Conservation (phyloP, 2,113 vertebrate species). For the Anoura caudifer region DNA sequence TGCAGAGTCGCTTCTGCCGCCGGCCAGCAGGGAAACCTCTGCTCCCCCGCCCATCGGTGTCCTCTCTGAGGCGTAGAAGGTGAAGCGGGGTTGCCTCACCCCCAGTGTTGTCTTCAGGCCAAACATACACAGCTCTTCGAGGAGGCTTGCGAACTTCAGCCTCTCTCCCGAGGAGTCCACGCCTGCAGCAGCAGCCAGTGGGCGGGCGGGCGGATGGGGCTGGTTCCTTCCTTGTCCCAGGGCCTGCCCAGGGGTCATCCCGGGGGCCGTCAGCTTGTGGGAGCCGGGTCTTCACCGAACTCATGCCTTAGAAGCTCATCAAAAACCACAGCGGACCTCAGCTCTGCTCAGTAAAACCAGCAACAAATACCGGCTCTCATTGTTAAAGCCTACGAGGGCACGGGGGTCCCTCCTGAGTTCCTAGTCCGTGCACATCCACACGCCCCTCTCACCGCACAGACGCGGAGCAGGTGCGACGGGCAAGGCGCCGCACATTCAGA, state of each 20-base stretch:
- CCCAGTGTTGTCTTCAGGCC: not conserved
- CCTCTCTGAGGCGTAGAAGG: not conserved
- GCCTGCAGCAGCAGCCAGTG: not conserved
- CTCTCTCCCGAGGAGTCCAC: not conserved
- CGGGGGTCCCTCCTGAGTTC: not conserved
- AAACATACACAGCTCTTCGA: not conserved
- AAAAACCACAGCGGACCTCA: not conserved
- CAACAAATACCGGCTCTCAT: not conserved
- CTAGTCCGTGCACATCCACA: not conserved
- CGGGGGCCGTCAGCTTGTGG: not conserved
- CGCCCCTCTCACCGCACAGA: not conserved
- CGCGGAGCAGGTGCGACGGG: not conserved
- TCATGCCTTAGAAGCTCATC: not conserved
- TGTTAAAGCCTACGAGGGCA: not conserved
- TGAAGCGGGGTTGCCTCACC: not conserved
- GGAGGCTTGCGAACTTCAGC: not conserved
- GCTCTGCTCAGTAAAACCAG: not conserved
- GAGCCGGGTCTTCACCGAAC: not conserved
- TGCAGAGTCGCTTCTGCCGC: not conserved
- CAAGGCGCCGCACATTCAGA: not conserved
- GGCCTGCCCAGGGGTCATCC: not conserved
- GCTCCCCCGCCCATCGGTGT: not conserved
- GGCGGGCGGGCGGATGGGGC: no score
- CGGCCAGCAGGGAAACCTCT: not conserved
- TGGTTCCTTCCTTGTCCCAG: not conserved